Base-by-base conservation (phyloP, 2,113 vertebrate genomes). In the Clarias magur region DNA sequence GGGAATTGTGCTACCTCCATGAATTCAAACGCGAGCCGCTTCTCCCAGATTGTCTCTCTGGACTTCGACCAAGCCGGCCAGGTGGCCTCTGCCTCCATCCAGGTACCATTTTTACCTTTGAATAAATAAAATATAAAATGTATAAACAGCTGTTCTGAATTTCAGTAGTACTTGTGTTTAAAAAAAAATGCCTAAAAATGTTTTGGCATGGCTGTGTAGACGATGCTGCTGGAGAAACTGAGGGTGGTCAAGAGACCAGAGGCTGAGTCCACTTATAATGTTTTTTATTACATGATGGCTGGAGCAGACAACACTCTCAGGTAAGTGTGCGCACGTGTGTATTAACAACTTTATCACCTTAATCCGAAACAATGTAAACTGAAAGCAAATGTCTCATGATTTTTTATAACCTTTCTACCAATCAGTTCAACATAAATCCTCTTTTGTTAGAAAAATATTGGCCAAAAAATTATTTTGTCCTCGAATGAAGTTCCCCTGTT, bases 1-100 rank as follows among this genome's bases (percentile, higher is more conserved):
- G 98, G 98, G 63, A 98, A 98, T 93, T 96, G 97, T 91, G 91
- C 96, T 88, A 98, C 97, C 0, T 80, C 95, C 89, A 96, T 98
- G 95, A 99, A 99, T 1, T 27, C 94, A 91, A 99, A 97, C 0
- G 97, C 97, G 90, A 98, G 97, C 0, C 98, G 97, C 89, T 99
- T 99, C 93, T 98, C 98, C 0, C 98, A 99, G 92, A 96, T 99
- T 6, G 94, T 99, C 91, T 99, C 98, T 10, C 94, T 99, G 87
- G 98, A 99, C 92, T 99, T 99, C 3, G 98, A 99, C 93, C 98
- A 99, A 94, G 95, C 98, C 1, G 98, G 98, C 62, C 98, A 98
- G 94, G 97, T 99, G 95, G 97, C 98, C 0, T 99, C 98, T 0
- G 98, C 98, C 59, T 99, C 98, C 0, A 89, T 99, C 86, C 98